phyloP scores from a whole-genome alignment of 2,113 vertebrate species.

The Rhabdomys dilectus region DNA sequence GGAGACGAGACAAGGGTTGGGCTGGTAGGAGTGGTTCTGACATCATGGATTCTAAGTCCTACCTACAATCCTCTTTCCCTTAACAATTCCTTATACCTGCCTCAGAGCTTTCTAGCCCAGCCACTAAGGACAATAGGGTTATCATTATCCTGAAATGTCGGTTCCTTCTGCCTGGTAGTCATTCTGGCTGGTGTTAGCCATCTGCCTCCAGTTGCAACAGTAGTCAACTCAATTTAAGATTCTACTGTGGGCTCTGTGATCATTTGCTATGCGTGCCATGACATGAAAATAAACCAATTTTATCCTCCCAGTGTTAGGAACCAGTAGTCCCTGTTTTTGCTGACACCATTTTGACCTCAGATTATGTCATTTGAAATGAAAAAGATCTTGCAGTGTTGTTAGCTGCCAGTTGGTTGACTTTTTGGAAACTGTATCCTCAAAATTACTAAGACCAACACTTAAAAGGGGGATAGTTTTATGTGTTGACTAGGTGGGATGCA shows the following conservation, averaged over 20 bases:
- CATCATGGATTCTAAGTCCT: background rate
- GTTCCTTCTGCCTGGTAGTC: background rate
- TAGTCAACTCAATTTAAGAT: background rate
- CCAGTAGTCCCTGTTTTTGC: background rate
- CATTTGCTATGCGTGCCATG: background rate
- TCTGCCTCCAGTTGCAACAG: background rate
- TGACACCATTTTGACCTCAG: background rate
- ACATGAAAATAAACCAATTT: background rate
- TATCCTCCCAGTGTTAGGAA: background rate
- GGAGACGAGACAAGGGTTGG: background rate
- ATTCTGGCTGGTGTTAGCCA: background rate
- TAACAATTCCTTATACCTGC: background rate
- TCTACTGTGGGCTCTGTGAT: background rate
- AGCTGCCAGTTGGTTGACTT: background rate
- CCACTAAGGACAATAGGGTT: background rate
- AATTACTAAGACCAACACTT: background rate
- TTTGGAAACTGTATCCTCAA: background rate
- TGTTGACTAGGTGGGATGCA: background rate
- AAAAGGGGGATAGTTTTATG: background rate
- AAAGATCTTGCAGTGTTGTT: background rate
- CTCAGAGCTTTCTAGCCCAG: background rate
- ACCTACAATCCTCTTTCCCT: background rate
- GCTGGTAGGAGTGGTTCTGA: background rate
- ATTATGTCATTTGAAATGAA: background rate
- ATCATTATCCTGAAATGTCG: background rate